Evolutionary conservation across 92 coral and sea anemone genomes (phyloP).

Genomic region (Nematostella vectensis): DNA sequence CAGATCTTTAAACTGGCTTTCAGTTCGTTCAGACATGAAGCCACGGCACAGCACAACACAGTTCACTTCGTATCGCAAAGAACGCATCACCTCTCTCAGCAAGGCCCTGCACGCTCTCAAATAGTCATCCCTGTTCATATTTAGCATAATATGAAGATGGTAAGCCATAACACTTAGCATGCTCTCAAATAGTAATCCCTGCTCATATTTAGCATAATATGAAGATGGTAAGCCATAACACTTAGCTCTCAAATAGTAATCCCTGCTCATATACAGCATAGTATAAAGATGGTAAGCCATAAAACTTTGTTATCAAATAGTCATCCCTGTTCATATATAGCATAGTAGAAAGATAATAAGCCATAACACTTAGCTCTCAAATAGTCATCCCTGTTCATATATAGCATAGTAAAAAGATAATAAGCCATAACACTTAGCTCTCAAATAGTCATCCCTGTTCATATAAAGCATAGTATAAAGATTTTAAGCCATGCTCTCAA

Average conservation of each 20-base stretch:
- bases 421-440: background rate
- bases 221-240: too few species aligned
- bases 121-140: constrained; percentile 76
- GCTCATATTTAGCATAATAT: background rate
- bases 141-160: background rate
- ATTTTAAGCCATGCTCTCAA: too few species aligned
- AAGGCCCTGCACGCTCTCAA: constrained; percentile 90
- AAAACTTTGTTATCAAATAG: too few species aligned
- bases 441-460: too few species aligned
- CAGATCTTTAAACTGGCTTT: constrained; percentile 74
- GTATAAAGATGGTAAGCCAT: too few species aligned
- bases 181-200: background rate
- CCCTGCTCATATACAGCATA: too few species aligned
- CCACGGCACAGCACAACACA: constrained; percentile 93
- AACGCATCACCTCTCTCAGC: constrained; percentile 81
- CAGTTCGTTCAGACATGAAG: constrained; percentile 91
- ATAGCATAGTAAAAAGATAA: background rate
- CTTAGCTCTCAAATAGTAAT: too few species aligned
- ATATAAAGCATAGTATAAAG: background rate
- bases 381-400: constrained; percentile 76
- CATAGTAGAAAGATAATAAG: too few species aligned
- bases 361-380: constrained; percentile 70
- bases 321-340: too few species aligned
- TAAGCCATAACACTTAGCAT: constrained; percentile 13
- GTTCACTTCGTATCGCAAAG: constrained; percentile 80